phyloP scores from a whole-genome alignment of 2,888 invertebrate genomes.

The Theretra japonica region DNA sequence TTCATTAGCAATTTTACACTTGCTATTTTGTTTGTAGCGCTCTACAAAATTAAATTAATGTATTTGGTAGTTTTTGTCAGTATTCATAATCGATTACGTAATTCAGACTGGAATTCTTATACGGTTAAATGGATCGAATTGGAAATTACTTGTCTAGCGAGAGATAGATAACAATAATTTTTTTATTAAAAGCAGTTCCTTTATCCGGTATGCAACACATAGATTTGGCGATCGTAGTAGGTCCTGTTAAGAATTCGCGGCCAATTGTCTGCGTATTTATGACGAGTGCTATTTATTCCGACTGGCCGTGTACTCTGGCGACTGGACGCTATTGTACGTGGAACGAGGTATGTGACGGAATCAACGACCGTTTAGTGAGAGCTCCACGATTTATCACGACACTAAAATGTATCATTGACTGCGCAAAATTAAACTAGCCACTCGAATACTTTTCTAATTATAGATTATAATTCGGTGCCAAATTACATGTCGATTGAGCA shows the following conservation, averaged over 20 bases:
- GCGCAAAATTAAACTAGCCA: conserved; percentile 56
- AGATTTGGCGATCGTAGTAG: not conserved
- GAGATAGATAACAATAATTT: conserved; percentile 37
- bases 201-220: not conserved
- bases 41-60: not conserved
- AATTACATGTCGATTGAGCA: conserved; percentile 56
- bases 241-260: conserved; percentile 19
- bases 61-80: conserved; percentile 8
- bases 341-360: conserved; percentile 51
- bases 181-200: conserved; percentile 24
- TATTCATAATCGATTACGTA: conserved; percentile 34
- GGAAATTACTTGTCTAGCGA: conserved; percentile 41
- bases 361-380: conserved; percentile 58
- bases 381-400: conserved; percentile 52
- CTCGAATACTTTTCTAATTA: conserved; percentile 60
- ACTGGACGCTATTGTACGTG: conserved; percentile 44
- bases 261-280: conserved; percentile 41
- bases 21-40: not conserved
- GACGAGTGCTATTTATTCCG: conserved; percentile 47
- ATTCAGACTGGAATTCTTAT: conserved; percentile 35
- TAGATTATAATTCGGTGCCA: conserved; percentile 64
- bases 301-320: conserved; percentile 35
- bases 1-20: conserved; percentile 8
- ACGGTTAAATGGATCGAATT: conserved; percentile 45
- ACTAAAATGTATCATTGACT: conserved; percentile 56